phyloP scores from a whole-genome alignment of 2,888 invertebrate species.

The Tridacna gigas region DNA sequence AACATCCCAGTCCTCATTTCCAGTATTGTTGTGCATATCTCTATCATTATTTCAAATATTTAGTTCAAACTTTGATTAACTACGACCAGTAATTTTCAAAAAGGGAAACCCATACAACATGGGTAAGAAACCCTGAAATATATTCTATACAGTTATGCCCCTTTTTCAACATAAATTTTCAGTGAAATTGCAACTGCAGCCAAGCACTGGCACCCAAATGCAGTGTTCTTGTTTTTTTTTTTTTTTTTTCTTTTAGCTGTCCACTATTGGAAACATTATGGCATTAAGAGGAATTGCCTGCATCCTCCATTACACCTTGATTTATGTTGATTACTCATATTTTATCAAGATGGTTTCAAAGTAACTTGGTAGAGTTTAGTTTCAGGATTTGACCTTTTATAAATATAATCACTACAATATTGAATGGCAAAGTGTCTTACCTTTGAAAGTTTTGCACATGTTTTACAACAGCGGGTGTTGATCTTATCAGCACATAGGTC shows the following conservation, averaged over 20 bases:
- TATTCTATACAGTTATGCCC: too few species aligned
- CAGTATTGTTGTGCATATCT: too few species aligned
- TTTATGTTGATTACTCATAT: background rate
- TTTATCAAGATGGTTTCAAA: background rate
- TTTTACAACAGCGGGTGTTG: slow-evolving; percentile 16
- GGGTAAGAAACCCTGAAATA: too few species aligned
- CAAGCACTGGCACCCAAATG: too few species aligned
- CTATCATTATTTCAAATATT: too few species aligned
- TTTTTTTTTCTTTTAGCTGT: background rate
- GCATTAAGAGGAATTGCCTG: background rate
- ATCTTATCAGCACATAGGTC: background rate
- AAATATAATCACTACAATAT: background rate
- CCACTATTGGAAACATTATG: background rate
- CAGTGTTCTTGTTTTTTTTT: too few species aligned
- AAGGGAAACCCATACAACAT: too few species aligned
- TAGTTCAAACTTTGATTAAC: too few species aligned
- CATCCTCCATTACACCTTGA: background rate
- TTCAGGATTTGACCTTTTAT: background rate
- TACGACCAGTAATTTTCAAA: too few species aligned
- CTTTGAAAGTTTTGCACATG: background rate
- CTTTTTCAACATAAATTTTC: too few species aligned
- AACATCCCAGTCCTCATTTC: too few species aligned
- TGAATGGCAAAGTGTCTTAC: background rate
- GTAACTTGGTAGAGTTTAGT: background rate
- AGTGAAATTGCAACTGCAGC: too few species aligned